Evolutionary conservation across 2,113 vertebrate species (phyloP).

Genomic region (Emydura subglobosa): DNA sequence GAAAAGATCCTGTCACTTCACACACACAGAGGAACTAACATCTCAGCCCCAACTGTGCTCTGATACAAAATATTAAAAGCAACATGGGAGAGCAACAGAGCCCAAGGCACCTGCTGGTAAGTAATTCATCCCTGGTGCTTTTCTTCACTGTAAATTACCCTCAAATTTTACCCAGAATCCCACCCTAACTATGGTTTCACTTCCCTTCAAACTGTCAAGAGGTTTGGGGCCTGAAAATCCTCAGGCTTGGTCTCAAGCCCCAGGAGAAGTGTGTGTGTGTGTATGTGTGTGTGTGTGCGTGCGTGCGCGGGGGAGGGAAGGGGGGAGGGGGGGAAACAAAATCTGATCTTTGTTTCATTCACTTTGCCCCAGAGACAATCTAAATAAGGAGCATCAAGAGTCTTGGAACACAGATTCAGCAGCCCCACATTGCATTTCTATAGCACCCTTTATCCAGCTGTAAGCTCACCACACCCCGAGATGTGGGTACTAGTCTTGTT

Average conservation of each 20-base stretch:
- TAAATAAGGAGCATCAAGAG: neutral
- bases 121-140: neutral
- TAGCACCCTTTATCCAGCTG: neutral
- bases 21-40: slow-evolving; percentile 50
- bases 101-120: neutral
- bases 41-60: slow-evolving; percentile 43
- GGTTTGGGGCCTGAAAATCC: neutral
- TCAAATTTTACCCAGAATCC: slow-evolving; percentile 24
- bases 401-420: neutral
- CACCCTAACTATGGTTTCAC: neutral
- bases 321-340: neutral
- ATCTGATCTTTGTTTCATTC: neutral
- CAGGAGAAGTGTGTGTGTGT: accelerated
- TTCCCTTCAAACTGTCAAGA: neutral
- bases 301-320: too few relatives aligned
- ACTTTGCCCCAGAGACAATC: neutral
- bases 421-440: neutral
- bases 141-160: slow-evolving; percentile 25
- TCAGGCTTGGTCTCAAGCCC: accelerated
- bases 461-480: accelerated
- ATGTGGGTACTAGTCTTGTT: neutral
- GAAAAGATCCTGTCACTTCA: neutral
- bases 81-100: neutral
- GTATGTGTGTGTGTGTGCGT: too few relatives aligned
- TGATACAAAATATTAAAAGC: neutral